Percentiles rank a stretch among this genome's conserved stretches.
Conservation (phyloP, 2,797 vertebrate species). For the Antrozous pallidus region DNA sequence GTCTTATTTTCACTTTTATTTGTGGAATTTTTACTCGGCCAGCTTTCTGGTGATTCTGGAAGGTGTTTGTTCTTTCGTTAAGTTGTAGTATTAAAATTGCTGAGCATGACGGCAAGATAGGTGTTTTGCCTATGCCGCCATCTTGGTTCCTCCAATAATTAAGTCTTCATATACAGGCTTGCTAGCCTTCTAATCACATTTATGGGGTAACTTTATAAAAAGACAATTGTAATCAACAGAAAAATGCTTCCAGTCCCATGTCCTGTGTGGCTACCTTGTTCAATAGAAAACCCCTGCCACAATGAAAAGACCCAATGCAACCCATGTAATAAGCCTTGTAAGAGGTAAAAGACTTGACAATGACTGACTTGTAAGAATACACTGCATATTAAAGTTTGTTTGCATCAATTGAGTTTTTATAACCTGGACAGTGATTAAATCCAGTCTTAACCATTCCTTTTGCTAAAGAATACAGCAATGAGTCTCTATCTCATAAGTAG, state of each 20-base stretch:
- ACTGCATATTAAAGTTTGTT: conserved; percentile 29
- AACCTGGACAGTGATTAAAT: conserved; percentile 26
- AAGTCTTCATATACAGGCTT: conserved; percentile 31
- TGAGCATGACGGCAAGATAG: too few species aligned
- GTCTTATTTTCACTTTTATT: too few species aligned
- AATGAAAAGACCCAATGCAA: conserved; percentile 43
- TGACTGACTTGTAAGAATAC: conserved; percentile 30
- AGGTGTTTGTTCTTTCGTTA: too few species aligned
- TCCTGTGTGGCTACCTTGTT: background rate
- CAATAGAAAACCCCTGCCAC: conserved; percentile 19
- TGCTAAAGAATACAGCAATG: conserved; percentile 36
- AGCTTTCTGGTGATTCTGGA: too few species aligned
- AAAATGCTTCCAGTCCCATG: conserved; percentile 31
- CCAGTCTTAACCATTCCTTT: conserved; percentile 23
- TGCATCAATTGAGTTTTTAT: conserved; percentile 4
- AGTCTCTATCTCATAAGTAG: background rate
- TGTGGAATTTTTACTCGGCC: too few species aligned
- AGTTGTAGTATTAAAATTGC: too few species aligned
- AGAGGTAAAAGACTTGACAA: conserved; percentile 2
- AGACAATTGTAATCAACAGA: conserved; percentile 27
- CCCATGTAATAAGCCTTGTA: background rate
- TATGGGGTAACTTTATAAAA: conserved; percentile 38
- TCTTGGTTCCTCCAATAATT: too few species aligned
- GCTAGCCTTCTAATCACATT: conserved; percentile 40
- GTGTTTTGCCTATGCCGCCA: too few species aligned